Evolutionary conservation across 2,797 vertebrate species (phyloP).

Genomic region (Ceyx erithaca): DNA sequence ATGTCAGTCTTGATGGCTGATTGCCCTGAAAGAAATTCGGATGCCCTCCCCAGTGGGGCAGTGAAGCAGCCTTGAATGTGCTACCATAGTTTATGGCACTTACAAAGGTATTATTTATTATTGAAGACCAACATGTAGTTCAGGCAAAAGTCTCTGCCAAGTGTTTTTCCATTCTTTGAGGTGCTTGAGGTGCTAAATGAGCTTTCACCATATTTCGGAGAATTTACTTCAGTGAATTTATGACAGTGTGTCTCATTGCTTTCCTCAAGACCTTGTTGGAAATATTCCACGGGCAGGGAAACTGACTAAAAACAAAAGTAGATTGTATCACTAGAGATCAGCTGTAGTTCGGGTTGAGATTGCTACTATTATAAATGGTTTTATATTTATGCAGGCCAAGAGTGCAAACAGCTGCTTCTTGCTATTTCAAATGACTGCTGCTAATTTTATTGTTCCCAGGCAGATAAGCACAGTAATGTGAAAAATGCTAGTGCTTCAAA

Average conservation of each 20-base stretch:
- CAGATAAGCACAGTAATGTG: conserved; percentile 1
- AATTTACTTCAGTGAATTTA: not conserved
- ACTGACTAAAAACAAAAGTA: not conserved
- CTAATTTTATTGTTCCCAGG: conserved; percentile 19
- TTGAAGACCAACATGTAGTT: not conserved
- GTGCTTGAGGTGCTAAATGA: not conserved
- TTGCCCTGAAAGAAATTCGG: not conserved
- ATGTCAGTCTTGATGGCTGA: not conserved
- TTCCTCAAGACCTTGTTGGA: not conserved
- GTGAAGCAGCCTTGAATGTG: not conserved
- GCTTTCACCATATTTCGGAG: not conserved
- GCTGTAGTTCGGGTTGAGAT: not conserved
- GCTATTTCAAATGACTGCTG: conserved; percentile 1
- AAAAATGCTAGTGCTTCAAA: not conserved
- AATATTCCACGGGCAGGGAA: not conserved
- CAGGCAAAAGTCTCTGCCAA: not conserved
- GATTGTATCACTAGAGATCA: not conserved
- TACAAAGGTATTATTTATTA: not conserved
- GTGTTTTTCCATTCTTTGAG: not conserved
- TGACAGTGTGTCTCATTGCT: not conserved
- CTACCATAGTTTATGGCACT: not conserved
- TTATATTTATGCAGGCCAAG: conserved; percentile 1
- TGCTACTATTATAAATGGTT: not conserved
- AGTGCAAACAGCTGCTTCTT: not conserved
- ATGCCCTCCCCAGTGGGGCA: not conserved